phyloP scores from a whole-genome alignment of 2,113 vertebrate genomes.

The Pachyramphus minor region DNA sequence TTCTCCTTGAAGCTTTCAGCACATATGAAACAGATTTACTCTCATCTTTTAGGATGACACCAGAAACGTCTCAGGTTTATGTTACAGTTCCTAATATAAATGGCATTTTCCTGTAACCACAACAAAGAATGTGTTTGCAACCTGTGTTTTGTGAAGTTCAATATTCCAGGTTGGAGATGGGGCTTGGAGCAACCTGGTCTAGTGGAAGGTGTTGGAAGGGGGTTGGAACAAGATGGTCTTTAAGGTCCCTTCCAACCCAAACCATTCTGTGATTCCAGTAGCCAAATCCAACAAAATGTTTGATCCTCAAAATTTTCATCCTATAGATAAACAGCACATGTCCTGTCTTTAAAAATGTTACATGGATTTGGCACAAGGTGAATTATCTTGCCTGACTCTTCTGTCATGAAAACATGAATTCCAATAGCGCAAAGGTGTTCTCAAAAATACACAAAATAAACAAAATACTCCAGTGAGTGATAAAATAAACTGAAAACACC shows the following conservation, averaged over 20 bases:
- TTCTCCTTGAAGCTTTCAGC: background rate
- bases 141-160: background rate
- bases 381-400: background rate
- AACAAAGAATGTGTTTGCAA: background rate
- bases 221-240: background rate
- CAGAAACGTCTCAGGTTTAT: background rate
- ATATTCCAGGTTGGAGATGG: background rate
- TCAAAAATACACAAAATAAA: background rate
- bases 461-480: background rate
- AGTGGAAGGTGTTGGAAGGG: background rate
- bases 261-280: background rate
- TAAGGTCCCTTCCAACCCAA: background rate
- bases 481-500: background rate
- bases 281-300: background rate
- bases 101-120: background rate
- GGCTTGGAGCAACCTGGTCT: background rate
- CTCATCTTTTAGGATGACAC: background rate
- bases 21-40: background rate
- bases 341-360: background rate
- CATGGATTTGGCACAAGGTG: background rate
- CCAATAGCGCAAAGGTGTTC: background rate
- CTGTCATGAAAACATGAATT: background rate
- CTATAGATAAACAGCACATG: background rate
- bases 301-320: background rate
- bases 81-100: background rate